Percentiles rank a stretch among this genome's conserved stretches.
Conservation (phyloP, 2,113 vertebrate genomes). For the Heliornis fulica region DNA sequence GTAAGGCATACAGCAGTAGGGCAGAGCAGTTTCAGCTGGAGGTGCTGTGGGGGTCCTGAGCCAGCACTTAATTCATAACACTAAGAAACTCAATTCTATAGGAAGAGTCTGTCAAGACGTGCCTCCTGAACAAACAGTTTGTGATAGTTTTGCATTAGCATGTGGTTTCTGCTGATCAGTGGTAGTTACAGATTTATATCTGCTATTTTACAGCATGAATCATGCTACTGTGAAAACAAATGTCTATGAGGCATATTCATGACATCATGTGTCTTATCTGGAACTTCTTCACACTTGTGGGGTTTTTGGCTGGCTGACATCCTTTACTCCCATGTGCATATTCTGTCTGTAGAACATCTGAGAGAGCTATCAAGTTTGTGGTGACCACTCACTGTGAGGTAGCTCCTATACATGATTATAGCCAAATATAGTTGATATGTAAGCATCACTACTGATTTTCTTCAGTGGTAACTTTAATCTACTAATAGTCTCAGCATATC, state of each 20-base stretch:
- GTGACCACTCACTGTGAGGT: not conserved
- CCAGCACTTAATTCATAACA: not conserved
- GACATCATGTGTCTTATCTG: not conserved
- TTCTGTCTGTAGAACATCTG: not conserved
- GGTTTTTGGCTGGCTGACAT: not conserved
- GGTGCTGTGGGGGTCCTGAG: not conserved
- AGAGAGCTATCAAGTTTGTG: not conserved
- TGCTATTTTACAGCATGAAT: not conserved
- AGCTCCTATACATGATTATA: not conserved
- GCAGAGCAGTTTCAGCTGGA: not conserved
- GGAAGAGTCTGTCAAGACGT: not conserved
- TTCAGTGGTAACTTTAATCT: not conserved
- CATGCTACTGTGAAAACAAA: not conserved
- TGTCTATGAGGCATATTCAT: not conserved
- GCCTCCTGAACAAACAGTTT: not conserved
- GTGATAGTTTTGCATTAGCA: not conserved
- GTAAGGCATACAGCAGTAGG: not conserved
- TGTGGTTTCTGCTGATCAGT: not conserved
- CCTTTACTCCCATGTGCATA: not conserved
- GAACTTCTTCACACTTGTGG: not conserved
- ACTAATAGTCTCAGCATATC: not conserved
- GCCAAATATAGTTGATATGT: not conserved
- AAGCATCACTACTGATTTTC: not conserved
- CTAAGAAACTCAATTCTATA: not conserved
- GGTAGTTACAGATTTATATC: not conserved